Percentiles rank a stretch among this genome's conserved stretches.
Conservation (phyloP, 2,888 invertebrate genomes). For the Julus scandinavius region DNA sequence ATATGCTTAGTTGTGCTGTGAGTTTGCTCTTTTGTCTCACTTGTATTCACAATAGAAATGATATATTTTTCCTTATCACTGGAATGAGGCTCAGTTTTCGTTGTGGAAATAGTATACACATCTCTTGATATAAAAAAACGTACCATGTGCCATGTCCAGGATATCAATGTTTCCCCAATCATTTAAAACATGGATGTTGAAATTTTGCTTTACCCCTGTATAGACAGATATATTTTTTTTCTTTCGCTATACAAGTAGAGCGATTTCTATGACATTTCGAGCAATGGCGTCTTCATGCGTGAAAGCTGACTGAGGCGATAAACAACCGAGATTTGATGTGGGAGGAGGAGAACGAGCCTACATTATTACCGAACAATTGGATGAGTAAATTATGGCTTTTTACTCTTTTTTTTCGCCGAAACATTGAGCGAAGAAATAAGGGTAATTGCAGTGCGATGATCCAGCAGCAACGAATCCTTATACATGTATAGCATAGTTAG, state of each 20-base stretch:
- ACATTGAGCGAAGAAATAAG: slow-evolving; percentile 25
- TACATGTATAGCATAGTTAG: too few relatives aligned
- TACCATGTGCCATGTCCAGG: too few relatives aligned
- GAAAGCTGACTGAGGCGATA: slow-evolving; percentile 21
- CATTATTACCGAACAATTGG: slow-evolving; percentile 44
- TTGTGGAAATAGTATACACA: too few relatives aligned
- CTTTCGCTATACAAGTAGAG: neutral
- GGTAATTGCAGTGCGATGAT: slow-evolving; percentile 12
- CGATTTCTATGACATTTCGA: neutral
- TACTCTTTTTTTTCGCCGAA: neutral
- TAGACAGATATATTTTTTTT: neutral
- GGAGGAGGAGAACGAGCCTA: slow-evolving; percentile 3
- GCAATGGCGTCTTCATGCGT: slow-evolving; percentile 5
- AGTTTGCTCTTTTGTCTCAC: too few relatives aligned
- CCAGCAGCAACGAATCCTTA: neutral
- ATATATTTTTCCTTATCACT: too few relatives aligned
- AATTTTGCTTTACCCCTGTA: neutral
- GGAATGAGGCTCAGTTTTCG: too few relatives aligned
- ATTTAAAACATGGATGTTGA: too few relatives aligned
- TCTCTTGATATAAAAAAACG: too few relatives aligned
- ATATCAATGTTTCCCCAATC: too few relatives aligned
- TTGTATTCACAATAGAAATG: too few relatives aligned
- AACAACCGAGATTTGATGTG: slow-evolving; percentile 15
- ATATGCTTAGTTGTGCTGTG: too few relatives aligned
- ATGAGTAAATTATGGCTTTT: slow-evolving; percentile 37